Percentiles rank a stretch among this genome's conserved stretches.
phyloP scores from a whole-genome alignment of 1,140 invertebrate genomes.

The Drosophila sulfurigaster region DNA sequence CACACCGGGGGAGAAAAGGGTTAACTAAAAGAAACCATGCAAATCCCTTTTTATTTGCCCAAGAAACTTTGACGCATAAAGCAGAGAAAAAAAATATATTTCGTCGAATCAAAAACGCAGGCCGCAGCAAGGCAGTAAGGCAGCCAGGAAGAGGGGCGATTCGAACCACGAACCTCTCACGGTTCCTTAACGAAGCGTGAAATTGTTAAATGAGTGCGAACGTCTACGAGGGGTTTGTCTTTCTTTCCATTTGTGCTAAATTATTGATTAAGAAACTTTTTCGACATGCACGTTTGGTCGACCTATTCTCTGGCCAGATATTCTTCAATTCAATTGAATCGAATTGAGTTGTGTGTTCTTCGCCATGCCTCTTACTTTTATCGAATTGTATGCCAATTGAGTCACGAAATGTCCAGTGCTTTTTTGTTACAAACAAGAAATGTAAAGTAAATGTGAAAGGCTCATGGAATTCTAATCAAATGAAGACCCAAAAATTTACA shows the following conservation, averaged over 20 bases:
- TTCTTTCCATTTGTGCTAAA: conserved; percentile 50
- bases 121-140: conserved; percentile 1
- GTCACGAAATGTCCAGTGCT: conserved; percentile 22
- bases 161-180: conserved; percentile 45
- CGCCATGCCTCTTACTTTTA: conserved; percentile 22
- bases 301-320: conserved; percentile 35
- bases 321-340: conserved; percentile 46
- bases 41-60: conserved; percentile 68
- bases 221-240: conserved; percentile 31
- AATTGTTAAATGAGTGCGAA: conserved; percentile 84
- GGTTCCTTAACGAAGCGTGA: conserved; percentile 78
- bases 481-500: conserved; percentile 6
- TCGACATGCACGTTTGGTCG: conserved; percentile 53
- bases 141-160: conserved; percentile 9
- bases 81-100: conserved; percentile 32
- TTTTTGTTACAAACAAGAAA: background rate
- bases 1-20: conserved; percentile 59
- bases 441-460: conserved; percentile 3
- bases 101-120: conserved; percentile 51
- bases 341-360: conserved; percentile 26
- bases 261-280: conserved; percentile 79
- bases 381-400: conserved; percentile 59
- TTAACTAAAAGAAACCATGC: conserved; percentile 73
- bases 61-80: conserved; percentile 47
- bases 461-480: conserved; percentile 15